These are phyloP conservation scores for Scomberomorus guttatus DNA, from an alignment of 2,797 vertebrate species.

Conservation along the genomic window DNA sequence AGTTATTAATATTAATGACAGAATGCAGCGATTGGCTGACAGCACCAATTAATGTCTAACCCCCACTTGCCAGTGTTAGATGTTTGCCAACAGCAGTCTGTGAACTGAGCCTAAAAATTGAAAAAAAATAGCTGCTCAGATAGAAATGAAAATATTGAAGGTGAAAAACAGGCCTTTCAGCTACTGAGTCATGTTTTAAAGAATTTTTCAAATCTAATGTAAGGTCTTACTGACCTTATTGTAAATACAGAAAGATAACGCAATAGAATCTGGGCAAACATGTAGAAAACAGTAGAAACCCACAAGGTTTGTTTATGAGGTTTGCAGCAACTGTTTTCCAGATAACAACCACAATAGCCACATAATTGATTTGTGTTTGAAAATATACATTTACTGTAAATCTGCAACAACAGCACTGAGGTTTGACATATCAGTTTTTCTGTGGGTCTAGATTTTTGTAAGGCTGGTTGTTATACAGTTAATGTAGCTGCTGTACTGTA, in stretches of 20 bases:
- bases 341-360: conserved; percentile 22
- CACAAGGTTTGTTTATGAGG: background rate
- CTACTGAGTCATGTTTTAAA: background rate
- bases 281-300: background rate
- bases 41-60: background rate
- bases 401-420: conserved; percentile 3
- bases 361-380: conserved; percentile 23
- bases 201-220: background rate
- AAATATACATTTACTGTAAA: conserved; percentile 25
- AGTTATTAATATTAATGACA: background rate
- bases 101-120: background rate
- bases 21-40: background rate
- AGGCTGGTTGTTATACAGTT: background rate
- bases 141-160: background rate
- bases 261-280: background rate
- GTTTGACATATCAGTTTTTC: conserved; percentile 1
- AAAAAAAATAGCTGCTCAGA: background rate
- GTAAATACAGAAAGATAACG: background rate
- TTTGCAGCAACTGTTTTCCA: conserved; percentile 8
- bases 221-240: background rate
- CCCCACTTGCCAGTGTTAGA: background rate
- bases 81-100: conserved; percentile 1
- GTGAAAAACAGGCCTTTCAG: no score
- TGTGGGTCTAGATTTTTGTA: background rate
- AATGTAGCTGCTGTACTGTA: background rate